Evolutionary conservation across 2,888 invertebrate genomes (phyloP), one percentile per base, ranked within the genome.

Genomic region (Campoletis raptor): DNA sequence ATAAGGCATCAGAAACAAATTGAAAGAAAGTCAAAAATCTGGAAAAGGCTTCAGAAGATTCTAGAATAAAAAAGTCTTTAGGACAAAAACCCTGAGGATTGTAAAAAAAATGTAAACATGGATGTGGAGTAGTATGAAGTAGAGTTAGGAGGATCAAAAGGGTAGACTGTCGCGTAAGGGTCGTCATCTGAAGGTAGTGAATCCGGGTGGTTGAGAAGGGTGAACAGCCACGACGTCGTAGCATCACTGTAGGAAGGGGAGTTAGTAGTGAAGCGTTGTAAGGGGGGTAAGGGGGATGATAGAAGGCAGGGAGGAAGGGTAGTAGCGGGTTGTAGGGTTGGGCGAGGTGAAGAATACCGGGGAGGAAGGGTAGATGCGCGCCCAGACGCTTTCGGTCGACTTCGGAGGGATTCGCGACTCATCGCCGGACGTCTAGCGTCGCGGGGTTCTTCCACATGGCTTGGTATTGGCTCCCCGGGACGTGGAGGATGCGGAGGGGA

Each of bases 401-500:
- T 91, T 92, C 93, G 93, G 91, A 77, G 85, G 90, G 87, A 87
- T 91, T 93, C 94, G 94, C 91, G 90, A 92, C 90, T 91, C 91
- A 90, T 93, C 93, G 93, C 90, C 67, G 89, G 88, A 89, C 92
- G 91, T 92, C 92, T 92, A 92, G 86, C 64, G 74, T 92, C 91
- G 81, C 81, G 86, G 74, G 86, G 92, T 88, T 90, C 92, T 93
- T 94, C 93, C 94, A 93, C 94, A 94, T 94, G 94, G 94, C 92
- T 92, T 93, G 94, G 94, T 93, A 94, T 94, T 94, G 94, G 94
- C 93, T 93, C 93, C 70, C 94, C 93, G 93, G 94, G 94, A 93
- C 92, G 93, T 80, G 88, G 84, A 86, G 84, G 80, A 79, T 86
- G 57, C 69, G 92, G 91, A 90, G 93, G 92, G 91, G 92, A 92